Evolutionary conservation across 2,888 invertebrate genomes (phyloP), one percentile per base, ranked within the genome.

Genomic region (Chymomyza fuscimana): DNA sequence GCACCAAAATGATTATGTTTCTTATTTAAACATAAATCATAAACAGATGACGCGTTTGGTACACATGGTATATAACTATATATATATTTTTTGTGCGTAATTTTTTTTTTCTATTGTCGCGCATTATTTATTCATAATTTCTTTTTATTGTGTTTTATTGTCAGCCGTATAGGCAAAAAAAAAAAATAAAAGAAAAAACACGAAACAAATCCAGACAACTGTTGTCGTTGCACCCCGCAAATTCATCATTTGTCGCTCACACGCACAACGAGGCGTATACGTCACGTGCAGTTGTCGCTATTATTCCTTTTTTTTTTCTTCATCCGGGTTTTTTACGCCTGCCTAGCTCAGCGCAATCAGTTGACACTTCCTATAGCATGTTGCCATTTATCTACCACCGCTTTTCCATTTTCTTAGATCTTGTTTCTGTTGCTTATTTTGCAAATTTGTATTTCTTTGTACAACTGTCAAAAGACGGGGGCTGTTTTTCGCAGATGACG

Each of bases 341-440:
- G 83, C 86, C 85, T 81, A 86, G 82, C 85, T 84, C 86, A 85
- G 85, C 85, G 85, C 84, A 86, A 86, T 85, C 85, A 86, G 85
- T 86, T 86, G 85, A 86, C 85, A 86, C 85, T 86, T 86, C 85
- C 85, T 81, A 80, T 80, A 86, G 83, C 85, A 86, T 86, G 85
- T 86, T 85, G 81, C 81, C 85, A 86, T 86, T 86, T 86, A 85
- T 86, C 74, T 80, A 79, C 70, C 80, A 78, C 77, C 16, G 19
- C 40, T 62, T 22, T 40, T n/a, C 16, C 40, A 19, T 32, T 46
- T 32, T 40, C 40, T 3, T 15, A 4, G 15, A 16, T 63, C 9
- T 56, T 54, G 36, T 61, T 63, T 59, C 69, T 75, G 78, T 74
- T 86, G 85, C 85, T 85, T 85, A 85, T 81, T 81, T 84, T 84